Evolutionary conservation across 2,888 invertebrate genomes (phyloP).

Genomic region (Orthosia gracilis): DNA sequence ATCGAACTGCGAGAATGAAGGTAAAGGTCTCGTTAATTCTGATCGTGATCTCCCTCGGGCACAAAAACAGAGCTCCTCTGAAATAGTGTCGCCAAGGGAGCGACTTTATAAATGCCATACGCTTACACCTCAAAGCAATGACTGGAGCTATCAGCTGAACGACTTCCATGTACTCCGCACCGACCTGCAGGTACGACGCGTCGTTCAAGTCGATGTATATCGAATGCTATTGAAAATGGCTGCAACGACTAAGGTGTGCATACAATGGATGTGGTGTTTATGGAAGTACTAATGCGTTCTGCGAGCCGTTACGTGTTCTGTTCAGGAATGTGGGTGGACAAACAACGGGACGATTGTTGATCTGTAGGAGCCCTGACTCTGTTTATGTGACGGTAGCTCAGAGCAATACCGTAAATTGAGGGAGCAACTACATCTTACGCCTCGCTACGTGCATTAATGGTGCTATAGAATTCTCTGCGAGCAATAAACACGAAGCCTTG

Average conservation of each 20-base stretch:
- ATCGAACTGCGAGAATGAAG: constrained; percentile 53
- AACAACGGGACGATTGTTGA: constrained; percentile 66
- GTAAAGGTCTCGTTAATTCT: constrained; percentile 63
- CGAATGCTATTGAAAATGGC: constrained; percentile 56
- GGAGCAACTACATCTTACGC: constrained; percentile 66
- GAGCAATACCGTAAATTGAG: constrained; percentile 72
- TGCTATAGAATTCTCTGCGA: constrained; percentile 62
- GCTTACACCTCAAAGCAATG: constrained; percentile 66
- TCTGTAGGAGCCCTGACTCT: constrained; percentile 60
- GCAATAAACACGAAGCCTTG: constrained; percentile 63
- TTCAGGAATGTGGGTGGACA: constrained; percentile 68
- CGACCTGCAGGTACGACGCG: constrained; percentile 46
- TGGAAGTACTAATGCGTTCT: constrained; percentile 63
- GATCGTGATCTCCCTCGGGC: constrained; percentile 57
- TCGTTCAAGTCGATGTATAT: constrained; percentile 49
- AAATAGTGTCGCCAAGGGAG: constrained; percentile 62
- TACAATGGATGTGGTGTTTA: constrained; percentile 62
- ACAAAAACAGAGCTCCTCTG: constrained; percentile 55
- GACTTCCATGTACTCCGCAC: constrained; percentile 47
- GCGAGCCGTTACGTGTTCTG: constrained; percentile 63
- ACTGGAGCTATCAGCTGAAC: constrained; percentile 61
- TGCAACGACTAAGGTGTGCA: constrained; percentile 47
- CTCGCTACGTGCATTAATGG: constrained; percentile 67
- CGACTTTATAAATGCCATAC: constrained; percentile 63
- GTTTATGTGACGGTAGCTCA: constrained; percentile 69